phyloP scores from a whole-genome alignment of 2,113 vertebrate genomes.

The Uropsilus gracilis region DNA sequence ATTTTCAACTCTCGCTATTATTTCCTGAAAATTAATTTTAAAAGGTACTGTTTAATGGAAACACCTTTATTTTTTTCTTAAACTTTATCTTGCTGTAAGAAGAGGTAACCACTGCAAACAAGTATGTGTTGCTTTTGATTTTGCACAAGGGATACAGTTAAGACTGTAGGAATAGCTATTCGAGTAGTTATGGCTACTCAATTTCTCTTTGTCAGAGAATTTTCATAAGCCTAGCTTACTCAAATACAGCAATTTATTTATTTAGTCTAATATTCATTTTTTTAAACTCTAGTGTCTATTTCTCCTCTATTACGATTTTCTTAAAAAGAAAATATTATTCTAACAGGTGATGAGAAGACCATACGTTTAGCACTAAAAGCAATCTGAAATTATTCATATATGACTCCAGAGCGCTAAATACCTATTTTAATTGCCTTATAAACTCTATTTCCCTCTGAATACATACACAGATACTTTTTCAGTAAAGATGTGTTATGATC shows the following conservation, averaged over 20 bases:
- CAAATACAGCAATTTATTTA: not conserved
- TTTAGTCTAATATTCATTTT: not conserved
- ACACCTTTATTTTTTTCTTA: not conserved
- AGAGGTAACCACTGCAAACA: not conserved
- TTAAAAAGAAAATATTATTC: not conserved
- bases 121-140: no score
- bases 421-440: no score
- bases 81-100: not conserved
- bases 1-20: not conserved
- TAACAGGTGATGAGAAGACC: not conserved
- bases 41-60: not conserved
- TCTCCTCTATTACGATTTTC: not conserved
- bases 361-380: not conserved
- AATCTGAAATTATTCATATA: not conserved
- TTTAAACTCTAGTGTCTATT: not conserved
- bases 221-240: not conserved
- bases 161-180: no score
- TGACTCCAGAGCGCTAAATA: no score
- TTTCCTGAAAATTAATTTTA: not conserved
- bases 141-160: no score
- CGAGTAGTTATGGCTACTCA: not conserved
- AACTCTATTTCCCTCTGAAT: not conserved
- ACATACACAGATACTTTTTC: not conserved
- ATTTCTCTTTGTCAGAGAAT: not conserved
- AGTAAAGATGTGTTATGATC: not conserved